Conservation (phyloP, 1,140 invertebrate genomes). For the Lasioglossum baleicum region DNA sequence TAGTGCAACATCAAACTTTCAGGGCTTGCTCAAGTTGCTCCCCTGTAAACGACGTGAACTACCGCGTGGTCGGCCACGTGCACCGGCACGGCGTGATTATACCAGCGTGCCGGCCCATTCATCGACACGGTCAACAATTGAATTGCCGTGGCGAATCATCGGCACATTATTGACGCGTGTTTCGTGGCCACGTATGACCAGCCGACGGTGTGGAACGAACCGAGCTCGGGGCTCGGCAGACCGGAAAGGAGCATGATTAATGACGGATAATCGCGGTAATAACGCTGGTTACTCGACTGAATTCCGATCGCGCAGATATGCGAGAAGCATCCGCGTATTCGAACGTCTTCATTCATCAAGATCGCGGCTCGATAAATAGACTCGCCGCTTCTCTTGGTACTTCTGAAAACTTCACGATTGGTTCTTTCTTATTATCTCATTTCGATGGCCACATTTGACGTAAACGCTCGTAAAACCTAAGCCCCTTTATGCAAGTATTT, state of each 20-base stretch:
- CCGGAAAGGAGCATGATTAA: conserved; percentile 42
- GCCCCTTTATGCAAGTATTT: too few relatives aligned
- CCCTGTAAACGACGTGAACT: too few relatives aligned
- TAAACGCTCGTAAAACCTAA: too few relatives aligned
- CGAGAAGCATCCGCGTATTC: neutral
- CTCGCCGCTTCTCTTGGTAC: too few relatives aligned
- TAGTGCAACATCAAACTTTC: too few relatives aligned
- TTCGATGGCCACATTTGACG: too few relatives aligned
- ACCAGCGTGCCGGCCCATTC: conserved; percentile 41
- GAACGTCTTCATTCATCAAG: conserved; percentile 17
- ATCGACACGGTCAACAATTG: conserved; percentile 50
- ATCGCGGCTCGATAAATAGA: conserved; percentile 1
- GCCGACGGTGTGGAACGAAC: conserved; percentile 11
- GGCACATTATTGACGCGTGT: conserved; percentile 43
- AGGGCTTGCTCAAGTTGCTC: too few relatives aligned
- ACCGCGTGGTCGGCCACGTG: neutral
- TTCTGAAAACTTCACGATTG: too few relatives aligned
- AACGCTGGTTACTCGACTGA: conserved; percentile 16
- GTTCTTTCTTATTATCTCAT: too few relatives aligned
- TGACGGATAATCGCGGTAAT: conserved; percentile 43
- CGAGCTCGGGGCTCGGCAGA: conserved; percentile 19
- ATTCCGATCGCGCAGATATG: conserved; percentile 3
- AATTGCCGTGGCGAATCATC: conserved; percentile 40
- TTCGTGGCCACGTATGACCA: conserved; percentile 5
- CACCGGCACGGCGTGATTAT: neutral